Base-by-base conservation (phyloP, 2,888 invertebrate species). In the Mythimna vitellina region DNA sequence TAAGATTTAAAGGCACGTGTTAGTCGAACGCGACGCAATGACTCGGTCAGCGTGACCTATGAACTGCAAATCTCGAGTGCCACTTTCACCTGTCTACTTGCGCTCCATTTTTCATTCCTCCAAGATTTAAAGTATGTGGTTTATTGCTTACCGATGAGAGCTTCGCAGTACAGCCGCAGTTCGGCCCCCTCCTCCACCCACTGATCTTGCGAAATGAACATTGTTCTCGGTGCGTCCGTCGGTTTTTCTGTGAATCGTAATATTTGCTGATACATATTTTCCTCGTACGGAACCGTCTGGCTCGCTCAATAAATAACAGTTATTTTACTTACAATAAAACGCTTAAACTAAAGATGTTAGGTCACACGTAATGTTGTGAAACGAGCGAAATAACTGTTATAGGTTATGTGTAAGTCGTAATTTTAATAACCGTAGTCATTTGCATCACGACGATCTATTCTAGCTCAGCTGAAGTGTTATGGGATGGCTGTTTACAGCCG, bases 121-220 rank as follows among this genome's bases (percentile, higher is more conserved):
- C 20, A 17, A 35, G 6, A 9, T 78, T 46, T 25, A 29, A 54
- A 77, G 22, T 60, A 25, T 6, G 58, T 57, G 29, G 64, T 51
- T 66, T 66, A 64, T 75, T 68, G 35, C 96, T 97, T 96, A 97
- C 98, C 98, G 72, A 97, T 97, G 88, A 98, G 98, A 61, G 98
- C 98, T 93, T 98, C 98, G 92, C 98, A 98, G 94, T 97, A 98
- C 64, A 98, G 95, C 68, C 98, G 96, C 49, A 97, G 95, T n/a
- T 96, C 93, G 71, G 96, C 96, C 12, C 97, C 98, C 75, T 97
- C 93, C 71, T 96, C 96, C 71, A 97, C 97, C 92, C 97, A 96
- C 91, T 97, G 97, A 86, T 97, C 97, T 82, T 96, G 95, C 20
- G 98, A 97, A 81, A 96, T 96, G 93, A 97, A 98, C 86, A 98